Evolutionary conservation across 2,888 invertebrate species (phyloP).

Genomic region (Plusia festucae): DNA sequence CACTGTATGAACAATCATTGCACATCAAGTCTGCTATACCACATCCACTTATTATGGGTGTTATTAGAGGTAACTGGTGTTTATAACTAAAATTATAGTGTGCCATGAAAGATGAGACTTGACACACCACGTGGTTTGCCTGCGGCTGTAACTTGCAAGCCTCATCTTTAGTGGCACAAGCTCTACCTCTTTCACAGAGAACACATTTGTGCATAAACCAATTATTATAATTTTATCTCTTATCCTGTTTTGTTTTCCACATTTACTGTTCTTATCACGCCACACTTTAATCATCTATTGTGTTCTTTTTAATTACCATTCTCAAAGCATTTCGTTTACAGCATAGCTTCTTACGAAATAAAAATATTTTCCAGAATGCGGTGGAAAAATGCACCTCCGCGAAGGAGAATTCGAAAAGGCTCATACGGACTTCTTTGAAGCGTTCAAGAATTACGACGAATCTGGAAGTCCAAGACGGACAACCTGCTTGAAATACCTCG

Average conservation of each 20-base stretch:
- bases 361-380: slow-evolving; percentile 93
- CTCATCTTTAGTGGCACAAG: no score
- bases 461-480: slow-evolving; percentile 99
- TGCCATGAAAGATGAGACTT: no score
- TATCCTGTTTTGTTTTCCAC: no score
- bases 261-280: no score
- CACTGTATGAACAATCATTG: slow-evolving; percentile 98
- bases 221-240: no score
- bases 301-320: no score
- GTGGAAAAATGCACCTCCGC: slow-evolving; percentile 99
- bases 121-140: no score
- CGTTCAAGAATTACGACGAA: slow-evolving; percentile 99
- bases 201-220: no score
- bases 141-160: no score
- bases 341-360: not conserved
- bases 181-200: no score
- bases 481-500: slow-evolving; percentile 99
- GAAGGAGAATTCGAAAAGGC: slow-evolving; percentile 99
- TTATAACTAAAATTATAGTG: not conserved
- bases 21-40: slow-evolving; percentile 99
- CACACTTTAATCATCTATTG: no score
- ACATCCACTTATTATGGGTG: slow-evolving; percentile 99
- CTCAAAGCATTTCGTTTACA: no score
- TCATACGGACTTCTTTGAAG: slow-evolving; percentile 99
- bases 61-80: slow-evolving; percentile 94